These are phyloP conservation scores for Phocoena phocoena DNA, from an alignment of 2,113 vertebrate genomes.

Conservation along the genomic window DNA sequence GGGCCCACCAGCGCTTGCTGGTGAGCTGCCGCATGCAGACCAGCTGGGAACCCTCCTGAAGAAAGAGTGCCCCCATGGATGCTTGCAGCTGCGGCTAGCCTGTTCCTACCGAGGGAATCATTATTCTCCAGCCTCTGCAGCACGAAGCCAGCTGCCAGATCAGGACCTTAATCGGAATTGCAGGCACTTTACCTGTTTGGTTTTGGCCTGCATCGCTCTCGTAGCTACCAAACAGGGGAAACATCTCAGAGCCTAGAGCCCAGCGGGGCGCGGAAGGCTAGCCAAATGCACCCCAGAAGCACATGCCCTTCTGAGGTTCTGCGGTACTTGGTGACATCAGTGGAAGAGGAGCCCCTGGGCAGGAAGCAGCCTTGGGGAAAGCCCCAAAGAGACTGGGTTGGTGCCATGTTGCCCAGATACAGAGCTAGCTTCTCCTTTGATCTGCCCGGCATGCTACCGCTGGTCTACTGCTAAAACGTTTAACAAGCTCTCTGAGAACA, in stretches of 20 bases:
- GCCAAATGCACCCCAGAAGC: neutral
- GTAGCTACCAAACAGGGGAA: neutral
- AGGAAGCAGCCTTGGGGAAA: neutral
- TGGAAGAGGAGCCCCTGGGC: neutral
- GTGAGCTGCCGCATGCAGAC: neutral
- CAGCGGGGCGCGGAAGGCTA: neutral
- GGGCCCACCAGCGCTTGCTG: neutral
- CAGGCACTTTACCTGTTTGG: neutral
- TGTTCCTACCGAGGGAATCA: neutral
- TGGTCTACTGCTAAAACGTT: neutral
- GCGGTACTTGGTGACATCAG: neutral
- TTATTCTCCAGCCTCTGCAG: neutral
- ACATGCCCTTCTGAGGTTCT: neutral
- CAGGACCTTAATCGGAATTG: neutral
- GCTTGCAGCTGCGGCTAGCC: neutral
- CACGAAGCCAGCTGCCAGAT: neutral
- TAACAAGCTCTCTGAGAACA: neutral
- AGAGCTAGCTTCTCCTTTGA: neutral
- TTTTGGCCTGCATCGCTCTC: neutral
- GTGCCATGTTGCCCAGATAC: neutral
- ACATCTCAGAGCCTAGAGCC: neutral
- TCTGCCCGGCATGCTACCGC: neutral
- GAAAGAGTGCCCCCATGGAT: constrained; percentile 68
- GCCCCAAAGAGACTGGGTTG: neutral
- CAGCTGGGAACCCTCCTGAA: constrained; percentile 54